Percentiles rank a stretch among this genome's conserved stretches.
Evolutionary conservation across 2,113 vertebrate genomes (phyloP).

Genomic region (Orcinus orca): DNA sequence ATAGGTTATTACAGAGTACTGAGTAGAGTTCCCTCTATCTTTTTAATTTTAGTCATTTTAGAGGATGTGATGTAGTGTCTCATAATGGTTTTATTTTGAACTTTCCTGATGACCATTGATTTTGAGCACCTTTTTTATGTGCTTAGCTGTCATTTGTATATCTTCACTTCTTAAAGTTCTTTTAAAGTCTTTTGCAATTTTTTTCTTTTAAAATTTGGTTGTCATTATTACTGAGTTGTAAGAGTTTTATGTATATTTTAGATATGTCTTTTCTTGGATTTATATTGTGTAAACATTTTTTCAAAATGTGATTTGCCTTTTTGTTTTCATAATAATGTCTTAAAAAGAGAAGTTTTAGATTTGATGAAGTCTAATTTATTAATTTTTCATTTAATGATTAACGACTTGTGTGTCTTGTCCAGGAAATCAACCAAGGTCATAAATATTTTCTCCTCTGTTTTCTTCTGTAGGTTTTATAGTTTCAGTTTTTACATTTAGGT

Average conservation of each 20-base stretch:
- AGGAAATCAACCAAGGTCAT: neutral
- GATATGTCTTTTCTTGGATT: neutral
- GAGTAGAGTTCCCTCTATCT: neutral
- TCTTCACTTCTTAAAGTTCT: neutral
- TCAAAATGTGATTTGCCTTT: neutral
- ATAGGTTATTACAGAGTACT: too few relatives aligned
- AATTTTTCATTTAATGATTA: neutral
- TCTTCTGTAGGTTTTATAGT: neutral
- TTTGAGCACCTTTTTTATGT: constrained; percentile 23
- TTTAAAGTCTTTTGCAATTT: neutral
- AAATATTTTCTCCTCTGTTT: neutral
- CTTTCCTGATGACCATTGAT: neutral
- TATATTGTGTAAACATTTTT: constrained; percentile 30
- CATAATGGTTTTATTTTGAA: neutral
- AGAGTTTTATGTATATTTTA: neutral
- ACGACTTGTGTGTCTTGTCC: neutral
- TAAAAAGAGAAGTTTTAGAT: neutral
- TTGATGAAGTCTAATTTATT: neutral
- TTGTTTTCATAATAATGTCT: constrained; percentile 10
- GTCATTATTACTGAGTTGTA: neutral
- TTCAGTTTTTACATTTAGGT: constrained; percentile 22
- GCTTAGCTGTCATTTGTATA: neutral
- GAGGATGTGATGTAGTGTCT: neutral
- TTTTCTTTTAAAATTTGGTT: constrained; percentile 1
- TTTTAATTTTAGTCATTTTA: neutral